Percentiles rank a stretch among this genome's conserved stretches.
phyloP scores from a whole-genome alignment of 1,140 invertebrate species.

The Arctopsyche grandis region DNA sequence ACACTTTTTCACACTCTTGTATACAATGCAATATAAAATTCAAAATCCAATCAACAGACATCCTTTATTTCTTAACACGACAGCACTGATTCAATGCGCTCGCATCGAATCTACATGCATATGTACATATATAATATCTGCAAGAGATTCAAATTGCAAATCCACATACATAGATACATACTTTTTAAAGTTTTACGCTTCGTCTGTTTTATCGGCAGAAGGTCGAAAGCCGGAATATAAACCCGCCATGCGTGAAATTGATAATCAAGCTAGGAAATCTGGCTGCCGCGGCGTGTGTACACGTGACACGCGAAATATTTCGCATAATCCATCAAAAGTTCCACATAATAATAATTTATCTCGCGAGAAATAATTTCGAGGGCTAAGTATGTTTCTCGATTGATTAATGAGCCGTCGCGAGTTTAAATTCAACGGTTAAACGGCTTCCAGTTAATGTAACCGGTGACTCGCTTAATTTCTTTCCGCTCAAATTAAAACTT shows the following conservation, averaged over 20 bases:
- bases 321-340: conserved; percentile 42
- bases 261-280: conserved; percentile 17
- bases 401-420: background rate
- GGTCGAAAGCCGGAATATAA: too few species aligned
- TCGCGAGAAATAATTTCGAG: background rate
- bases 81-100: too few species aligned
- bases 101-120: too few species aligned
- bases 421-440: background rate
- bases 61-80: too few species aligned
- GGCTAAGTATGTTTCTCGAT: background rate
- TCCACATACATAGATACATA: background rate
- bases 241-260: conserved; percentile 19
- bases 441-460: background rate
- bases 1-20: too few species aligned
- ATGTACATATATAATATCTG: too few species aligned
- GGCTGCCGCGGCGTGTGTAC: conserved; percentile 4
- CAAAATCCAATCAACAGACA: too few species aligned
- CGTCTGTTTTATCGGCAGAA: too few species aligned
- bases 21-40: too few species aligned
- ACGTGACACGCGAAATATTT: conserved; percentile 41
- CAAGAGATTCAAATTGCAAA: too few species aligned
- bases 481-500: conserved; percentile 30
- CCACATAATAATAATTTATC: conserved; percentile 15
- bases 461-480: background rate
- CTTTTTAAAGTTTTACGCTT: background rate